Evolutionary conservation across 2,113 vertebrate genomes (phyloP), one percentile per base, ranked within the genome.

Genomic region (Ictalurus furcatus): DNA sequence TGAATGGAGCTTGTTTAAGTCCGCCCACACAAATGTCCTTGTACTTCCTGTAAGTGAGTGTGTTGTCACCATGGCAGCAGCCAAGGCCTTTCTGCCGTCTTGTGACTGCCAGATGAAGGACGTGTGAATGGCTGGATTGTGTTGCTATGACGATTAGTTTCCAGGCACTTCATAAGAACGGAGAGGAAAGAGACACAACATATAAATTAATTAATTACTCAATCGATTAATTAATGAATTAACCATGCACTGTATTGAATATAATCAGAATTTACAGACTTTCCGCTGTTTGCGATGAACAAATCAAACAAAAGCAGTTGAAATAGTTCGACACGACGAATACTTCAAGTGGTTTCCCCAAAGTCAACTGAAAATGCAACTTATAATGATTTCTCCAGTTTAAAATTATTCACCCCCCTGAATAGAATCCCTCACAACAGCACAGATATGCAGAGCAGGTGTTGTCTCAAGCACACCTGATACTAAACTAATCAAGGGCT

Each of bases 61-160:
- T 44, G 6, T 30, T 48, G 73, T 90, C 87, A 85, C 89, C 83
- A 88, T 88, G 89, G 89, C 58, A 88, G 69, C 87, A 91, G 91
- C 40, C 34, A 48, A 65, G 87, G 91, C 58, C 85, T 91, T 91
- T 87, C 80, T 90, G 28, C 85, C 65, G 6, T 85, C 63, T 80
- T 80, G 48, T 76, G 89, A 67, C 82, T 79, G 21, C 89, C 80
- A 80, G 54, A 56, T 83, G 48, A 90, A 76, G 44, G 48, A 86
- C 25, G 17, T 37, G 54, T 78, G 44, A 89, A 90, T 48, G n/a
- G 34, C 48, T 87, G 61, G 44, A 86, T 88, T 65, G 58, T 73
- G 87, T 90, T 91, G 69, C 90, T 84, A 90, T 86, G 88, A 74
- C 87, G 14, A 91, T 91, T 89, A 87, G 63, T 81, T 89, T 81